Conservation (phyloP, 2,888 invertebrate genomes). For the Epistrophe grossulariae region DNA sequence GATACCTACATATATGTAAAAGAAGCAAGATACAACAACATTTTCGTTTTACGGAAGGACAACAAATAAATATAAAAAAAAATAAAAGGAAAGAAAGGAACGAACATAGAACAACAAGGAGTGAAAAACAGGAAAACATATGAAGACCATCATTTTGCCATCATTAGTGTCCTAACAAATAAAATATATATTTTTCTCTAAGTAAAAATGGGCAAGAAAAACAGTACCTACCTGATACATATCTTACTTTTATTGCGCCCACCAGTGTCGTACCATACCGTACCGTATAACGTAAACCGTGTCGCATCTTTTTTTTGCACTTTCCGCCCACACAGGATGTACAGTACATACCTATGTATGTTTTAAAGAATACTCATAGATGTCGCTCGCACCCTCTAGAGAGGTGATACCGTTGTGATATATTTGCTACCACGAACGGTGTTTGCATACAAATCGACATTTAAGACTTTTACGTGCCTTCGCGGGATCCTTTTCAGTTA, state of each 20-base stretch:
- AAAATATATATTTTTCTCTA: conserved; percentile 39
- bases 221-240: background rate
- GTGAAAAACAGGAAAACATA: conserved; percentile 52
- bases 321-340: conserved; percentile 41
- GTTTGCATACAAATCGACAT: conserved; percentile 76
- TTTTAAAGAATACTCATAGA: conserved; percentile 31
- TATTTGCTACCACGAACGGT: conserved; percentile 72
- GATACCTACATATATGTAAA: no score
- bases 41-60: background rate
- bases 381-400: conserved; percentile 43
- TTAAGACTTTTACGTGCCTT: conserved; percentile 71
- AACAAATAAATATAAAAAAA: background rate
- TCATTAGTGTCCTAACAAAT: conserved; percentile 70
- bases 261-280: background rate
- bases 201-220: conserved; percentile 23
- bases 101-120: background rate
- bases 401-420: conserved; percentile 68
- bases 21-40: background rate
- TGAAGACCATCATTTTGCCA: conserved; percentile 73
- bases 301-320: conserved; percentile 38
- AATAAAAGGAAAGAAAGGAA: background rate
- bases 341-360: conserved; percentile 8
- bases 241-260: conserved; percentile 11
- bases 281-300: background rate
- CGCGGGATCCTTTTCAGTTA: conserved; percentile 25